phyloP scores from a whole-genome alignment of 2,113 vertebrate genomes.

The Pangasianodon hypophthalmus region DNA sequence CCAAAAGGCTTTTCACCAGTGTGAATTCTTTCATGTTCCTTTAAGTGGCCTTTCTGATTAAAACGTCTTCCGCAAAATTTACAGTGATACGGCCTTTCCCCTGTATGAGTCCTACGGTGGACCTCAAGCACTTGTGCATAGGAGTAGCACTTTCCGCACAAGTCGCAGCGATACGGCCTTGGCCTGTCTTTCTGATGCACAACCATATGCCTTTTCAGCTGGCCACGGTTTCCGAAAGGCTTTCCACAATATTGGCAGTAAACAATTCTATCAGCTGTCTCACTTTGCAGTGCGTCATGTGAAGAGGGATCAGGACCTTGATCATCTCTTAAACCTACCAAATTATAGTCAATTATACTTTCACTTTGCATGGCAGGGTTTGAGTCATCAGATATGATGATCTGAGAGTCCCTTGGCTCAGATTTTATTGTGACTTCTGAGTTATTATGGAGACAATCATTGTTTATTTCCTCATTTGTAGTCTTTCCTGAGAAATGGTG shows the following conservation, averaged over 20 bases:
- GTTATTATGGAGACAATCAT: background rate
- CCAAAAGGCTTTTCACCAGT: slow-evolving; percentile 37
- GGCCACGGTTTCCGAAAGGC: slow-evolving; percentile 11
- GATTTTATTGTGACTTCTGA: slow-evolving; percentile 2
- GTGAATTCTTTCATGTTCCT: slow-evolving; percentile 46
- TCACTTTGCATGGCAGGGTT: background rate
- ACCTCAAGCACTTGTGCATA: slow-evolving; percentile 43
- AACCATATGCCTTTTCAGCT: slow-evolving; percentile 25
- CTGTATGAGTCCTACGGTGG: slow-evolving; percentile 42
- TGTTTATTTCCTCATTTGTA: background rate
- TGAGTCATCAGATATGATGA: slow-evolving; percentile 6
- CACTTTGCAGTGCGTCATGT: background rate
- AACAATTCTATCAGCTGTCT: background rate
- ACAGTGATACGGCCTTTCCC: slow-evolving; percentile 41
- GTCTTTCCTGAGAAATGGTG: background rate
- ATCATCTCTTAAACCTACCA: background rate
- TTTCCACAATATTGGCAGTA: slow-evolving; percentile 35
- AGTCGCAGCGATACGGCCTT: slow-evolving; percentile 35
- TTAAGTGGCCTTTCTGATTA: slow-evolving; percentile 34
- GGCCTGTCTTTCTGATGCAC: slow-evolving; percentile 43
- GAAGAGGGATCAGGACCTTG: background rate
- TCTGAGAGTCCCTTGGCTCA: background rate
- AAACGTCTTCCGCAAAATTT: slow-evolving; percentile 36
- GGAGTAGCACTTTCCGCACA: slow-evolving; percentile 37
- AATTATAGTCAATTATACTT: background rate